phyloP scores from a whole-genome alignment of 2,113 vertebrate genomes.

The Alligator mississippiensis region DNA sequence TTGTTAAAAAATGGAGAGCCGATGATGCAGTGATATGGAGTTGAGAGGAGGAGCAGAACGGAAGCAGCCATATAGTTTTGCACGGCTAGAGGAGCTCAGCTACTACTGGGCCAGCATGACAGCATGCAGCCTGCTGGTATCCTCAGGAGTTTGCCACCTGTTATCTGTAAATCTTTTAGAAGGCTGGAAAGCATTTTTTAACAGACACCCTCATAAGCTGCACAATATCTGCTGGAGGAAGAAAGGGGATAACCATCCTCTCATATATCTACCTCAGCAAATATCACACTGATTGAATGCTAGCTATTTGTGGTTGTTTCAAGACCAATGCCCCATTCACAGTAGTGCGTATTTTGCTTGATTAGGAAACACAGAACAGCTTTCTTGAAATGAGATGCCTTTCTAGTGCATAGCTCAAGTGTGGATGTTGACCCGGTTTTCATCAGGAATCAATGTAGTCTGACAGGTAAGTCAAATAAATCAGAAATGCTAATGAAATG shows the following conservation, averaged over 20 bases:
- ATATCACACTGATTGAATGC: background rate
- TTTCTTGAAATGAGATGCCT: background rate
- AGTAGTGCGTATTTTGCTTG: background rate
- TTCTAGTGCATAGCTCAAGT: background rate
- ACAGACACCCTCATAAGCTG: background rate
- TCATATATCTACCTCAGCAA: background rate
- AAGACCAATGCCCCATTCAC: fast-evolving
- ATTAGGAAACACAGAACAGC: fast-evolving
- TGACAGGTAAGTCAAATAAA: background rate
- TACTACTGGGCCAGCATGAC: background rate
- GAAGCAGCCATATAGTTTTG: background rate
- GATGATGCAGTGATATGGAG: background rate
- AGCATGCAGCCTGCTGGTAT: background rate
- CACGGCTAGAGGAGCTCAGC: background rate
- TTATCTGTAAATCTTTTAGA: background rate
- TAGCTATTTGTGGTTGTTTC: background rate
- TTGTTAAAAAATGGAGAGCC: background rate
- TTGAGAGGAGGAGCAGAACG: background rate
- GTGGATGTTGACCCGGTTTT: background rate
- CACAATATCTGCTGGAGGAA: background rate
- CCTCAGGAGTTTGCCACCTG: background rate
- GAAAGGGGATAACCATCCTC: background rate
- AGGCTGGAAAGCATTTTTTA: background rate
- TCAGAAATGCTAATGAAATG: background rate
- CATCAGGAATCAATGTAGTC: background rate